Evolutionary conservation across 2,797 vertebrate genomes (phyloP).

Genomic region (Micrastur ruficollis): DNA sequence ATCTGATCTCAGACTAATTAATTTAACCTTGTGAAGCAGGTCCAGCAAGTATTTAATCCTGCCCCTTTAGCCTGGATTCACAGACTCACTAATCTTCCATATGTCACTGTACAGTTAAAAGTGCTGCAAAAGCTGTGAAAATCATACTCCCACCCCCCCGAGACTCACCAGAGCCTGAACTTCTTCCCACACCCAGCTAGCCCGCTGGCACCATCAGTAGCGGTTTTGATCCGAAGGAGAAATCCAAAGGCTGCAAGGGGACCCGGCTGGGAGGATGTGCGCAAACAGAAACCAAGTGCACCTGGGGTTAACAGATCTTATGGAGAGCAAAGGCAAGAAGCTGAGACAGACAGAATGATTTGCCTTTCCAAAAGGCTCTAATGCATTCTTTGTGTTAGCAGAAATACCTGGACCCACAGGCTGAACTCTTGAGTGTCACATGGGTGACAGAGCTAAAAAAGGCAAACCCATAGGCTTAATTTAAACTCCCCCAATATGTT

Average conservation of each 20-base stretch:
- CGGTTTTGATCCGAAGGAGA: accelerated
- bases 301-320: background rate
- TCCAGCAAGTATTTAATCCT: background rate
- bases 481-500: background rate
- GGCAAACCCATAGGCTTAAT: background rate
- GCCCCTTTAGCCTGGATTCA: background rate
- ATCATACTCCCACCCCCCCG: accelerated
- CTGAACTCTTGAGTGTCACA: background rate
- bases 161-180: conserved; percentile 42
- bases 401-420: background rate
- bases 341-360: background rate
- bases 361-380: background rate
- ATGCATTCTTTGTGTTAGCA: background rate
- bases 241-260: background rate
- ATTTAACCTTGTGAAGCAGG: background rate
- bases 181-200: background rate
- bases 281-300: background rate
- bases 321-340: background rate
- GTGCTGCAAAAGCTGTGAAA: background rate
- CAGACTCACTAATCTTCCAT: background rate
- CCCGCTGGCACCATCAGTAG: background rate
- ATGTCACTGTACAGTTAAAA: background rate
- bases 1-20: background rate
- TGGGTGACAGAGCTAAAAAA: background rate
- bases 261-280: background rate